Evolutionary conservation across 2,888 invertebrate genomes (phyloP).

Genomic region (Athrips mouffetella): DNA sequence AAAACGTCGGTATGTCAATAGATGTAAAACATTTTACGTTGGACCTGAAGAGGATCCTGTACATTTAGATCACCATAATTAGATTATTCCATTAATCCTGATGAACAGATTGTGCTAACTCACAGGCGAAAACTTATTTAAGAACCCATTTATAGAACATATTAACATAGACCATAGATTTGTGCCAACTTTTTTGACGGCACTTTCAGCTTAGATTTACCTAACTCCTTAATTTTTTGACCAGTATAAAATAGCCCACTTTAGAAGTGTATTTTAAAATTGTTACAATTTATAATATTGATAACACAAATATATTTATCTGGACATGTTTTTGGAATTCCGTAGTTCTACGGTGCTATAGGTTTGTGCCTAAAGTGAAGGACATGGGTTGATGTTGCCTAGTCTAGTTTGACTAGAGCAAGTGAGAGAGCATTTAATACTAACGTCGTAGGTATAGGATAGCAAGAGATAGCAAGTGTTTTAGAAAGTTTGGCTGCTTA

Average conservation of each 20-base stretch:
- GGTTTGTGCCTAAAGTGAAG: slow-evolving; percentile 40
- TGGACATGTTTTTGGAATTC: slow-evolving; percentile 18
- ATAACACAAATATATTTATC: background rate
- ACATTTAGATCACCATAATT: too few relatives aligned
- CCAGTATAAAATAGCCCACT: background rate
- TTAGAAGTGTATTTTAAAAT: slow-evolving; percentile 3
- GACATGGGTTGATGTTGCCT: slow-evolving; percentile 9
- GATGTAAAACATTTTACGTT: too few relatives aligned
- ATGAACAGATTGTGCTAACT: too few relatives aligned
- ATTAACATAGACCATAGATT: background rate
- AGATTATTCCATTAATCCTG: too few relatives aligned
- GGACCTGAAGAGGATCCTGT: too few relatives aligned
- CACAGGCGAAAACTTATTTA: too few relatives aligned
- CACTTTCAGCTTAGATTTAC: slow-evolving; percentile 5
- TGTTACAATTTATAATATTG: background rate
- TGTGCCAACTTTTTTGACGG: slow-evolving; percentile 6
- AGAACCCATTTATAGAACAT: background rate
- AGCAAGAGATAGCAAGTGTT: background rate
- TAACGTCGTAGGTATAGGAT: background rate
- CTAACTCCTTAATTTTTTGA: background rate
- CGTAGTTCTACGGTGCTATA: slow-evolving; percentile 49
- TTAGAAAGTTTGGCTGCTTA: slow-evolving; percentile 24
- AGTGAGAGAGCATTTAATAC: background rate
- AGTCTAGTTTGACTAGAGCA: background rate
- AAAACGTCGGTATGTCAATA: too few relatives aligned